Evolutionary conservation across 2,113 vertebrate species (phyloP).

Genomic region (Okapia johnstoni): DNA sequence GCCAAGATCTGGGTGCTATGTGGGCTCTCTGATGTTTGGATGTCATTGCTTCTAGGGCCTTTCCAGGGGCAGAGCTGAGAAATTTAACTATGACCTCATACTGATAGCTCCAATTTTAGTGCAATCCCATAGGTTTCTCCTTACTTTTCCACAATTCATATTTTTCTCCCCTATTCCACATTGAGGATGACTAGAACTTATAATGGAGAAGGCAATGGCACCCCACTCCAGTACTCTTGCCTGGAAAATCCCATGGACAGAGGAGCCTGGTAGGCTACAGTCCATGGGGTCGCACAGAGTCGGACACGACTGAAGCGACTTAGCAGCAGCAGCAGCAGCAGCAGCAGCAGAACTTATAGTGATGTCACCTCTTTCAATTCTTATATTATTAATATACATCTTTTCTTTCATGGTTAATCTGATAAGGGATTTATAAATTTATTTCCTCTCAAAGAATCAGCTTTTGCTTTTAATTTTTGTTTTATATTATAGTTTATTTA

Average conservation of each 20-base stretch:
- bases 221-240: too few species aligned
- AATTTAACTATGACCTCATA: not conserved
- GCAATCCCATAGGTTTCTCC: not conserved
- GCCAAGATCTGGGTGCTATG: not conserved
- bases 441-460: not conserved
- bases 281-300: too few species aligned
- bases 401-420: not conserved
- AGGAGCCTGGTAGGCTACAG: too few species aligned
- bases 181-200: not conserved
- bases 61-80: not conserved
- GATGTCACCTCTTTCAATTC: not conserved
- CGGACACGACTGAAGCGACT: too few species aligned
- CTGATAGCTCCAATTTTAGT: not conserved
- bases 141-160: not conserved
- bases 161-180: not conserved
- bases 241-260: too few species aligned
- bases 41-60: not conserved
- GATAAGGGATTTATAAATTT: not conserved
- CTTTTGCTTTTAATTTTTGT: not conserved
- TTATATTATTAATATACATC: not conserved
- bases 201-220: too few species aligned
- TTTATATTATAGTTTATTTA: not conserved
- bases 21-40: not conserved
- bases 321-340: too few species aligned
- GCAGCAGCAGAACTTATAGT: not conserved